A percentile compares a stretch with the other conserved stretches of the same genome.
These are phyloP conservation scores for Trachelus troglodyta DNA, from an alignment of 2,888 invertebrate genomes.

Conservation along the genomic window DNA sequence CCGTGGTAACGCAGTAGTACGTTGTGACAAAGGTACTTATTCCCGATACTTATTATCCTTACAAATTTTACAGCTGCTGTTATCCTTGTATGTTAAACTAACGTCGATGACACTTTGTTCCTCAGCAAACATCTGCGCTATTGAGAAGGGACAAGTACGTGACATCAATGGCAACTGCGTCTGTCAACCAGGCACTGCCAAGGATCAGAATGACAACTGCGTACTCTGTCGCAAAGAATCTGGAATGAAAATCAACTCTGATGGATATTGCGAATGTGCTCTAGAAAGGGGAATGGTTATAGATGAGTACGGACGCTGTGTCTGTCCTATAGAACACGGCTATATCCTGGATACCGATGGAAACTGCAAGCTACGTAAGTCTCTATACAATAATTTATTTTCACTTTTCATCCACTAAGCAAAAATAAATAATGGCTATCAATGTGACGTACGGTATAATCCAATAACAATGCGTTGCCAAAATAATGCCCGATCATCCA, in stretches of 20 bases:
- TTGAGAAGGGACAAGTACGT: conserved; percentile 77
- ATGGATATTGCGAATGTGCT: conserved; percentile 86
- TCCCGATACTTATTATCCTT: not conserved
- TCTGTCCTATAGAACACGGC: conserved; percentile 78
- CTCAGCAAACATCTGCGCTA: conserved; percentile 72
- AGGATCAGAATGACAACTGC: conserved; percentile 83
- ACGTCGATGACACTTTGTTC: not conserved
- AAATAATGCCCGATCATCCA: not conserved
- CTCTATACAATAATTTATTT: conserved; percentile 20
- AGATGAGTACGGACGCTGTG: conserved; percentile 82
- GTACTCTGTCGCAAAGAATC: conserved; percentile 77
- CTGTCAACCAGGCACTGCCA: conserved; percentile 82
- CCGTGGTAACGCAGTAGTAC: conserved; percentile 86
- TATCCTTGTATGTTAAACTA: not conserved
- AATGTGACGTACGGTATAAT: not conserved
- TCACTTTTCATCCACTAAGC: not conserved
- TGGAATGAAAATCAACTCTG: conserved; percentile 80
- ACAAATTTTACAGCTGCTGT: not conserved
- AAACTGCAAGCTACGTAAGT: conserved; percentile 70
- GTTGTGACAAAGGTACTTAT: conserved; percentile 82
- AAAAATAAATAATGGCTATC: not conserved
- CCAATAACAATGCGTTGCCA: not conserved
- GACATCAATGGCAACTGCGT: conserved; percentile 76
- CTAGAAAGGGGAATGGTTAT: conserved; percentile 81
- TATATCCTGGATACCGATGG: conserved; percentile 73